Evolutionary conservation across 2,888 invertebrate species (phyloP), one percentile per base, ranked within the genome.

Genomic region (Sisyra nigra): DNA sequence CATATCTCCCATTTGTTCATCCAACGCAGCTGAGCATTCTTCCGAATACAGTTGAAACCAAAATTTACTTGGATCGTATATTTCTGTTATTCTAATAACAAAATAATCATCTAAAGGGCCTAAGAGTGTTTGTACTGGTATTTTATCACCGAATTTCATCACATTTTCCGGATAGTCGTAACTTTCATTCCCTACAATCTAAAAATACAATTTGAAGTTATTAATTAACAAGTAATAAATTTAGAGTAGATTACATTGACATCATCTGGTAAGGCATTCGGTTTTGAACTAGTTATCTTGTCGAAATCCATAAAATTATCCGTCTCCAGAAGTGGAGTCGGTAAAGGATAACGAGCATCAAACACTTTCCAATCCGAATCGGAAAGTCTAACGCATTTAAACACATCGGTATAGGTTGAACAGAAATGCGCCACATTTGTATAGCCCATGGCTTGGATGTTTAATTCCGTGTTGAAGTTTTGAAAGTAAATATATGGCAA

Each of bases 21-120:
- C 32, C 6, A 40, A 18, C 11, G 37, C 37, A 2, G n/a, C 40
- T 14, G 30, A 18, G 31, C 32, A 40, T 14, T 32, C 32, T n/a
- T 40, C 40, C 3, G 31, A 14, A 32, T 32, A 17, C n/a, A 40
- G 9, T 17, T 37, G 37, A n/a, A 40, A 14, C 40, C 40, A 40
- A 40, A 40, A 40, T 32, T 40, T 40, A 40, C 40, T 40, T 31
- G 40, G 40, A 40, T 40, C 40, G 11, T 40, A 40, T 11, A 40
- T n/a, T 40, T 40, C 31, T 5, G 17, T 32, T 11, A 40, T 31
- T 14, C 18, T 17, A 13, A 40, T 17, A n/a, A 14, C 24, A n/a
- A 40, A 14, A 32, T 32, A 40, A 15, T 31, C 40, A 40, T 30
- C 40, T 2, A 15, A 30, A 10, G 15, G 8, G 29, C 7, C 30